phyloP scores from a whole-genome alignment of 2,888 invertebrate genomes.

The Thecophora atra region DNA sequence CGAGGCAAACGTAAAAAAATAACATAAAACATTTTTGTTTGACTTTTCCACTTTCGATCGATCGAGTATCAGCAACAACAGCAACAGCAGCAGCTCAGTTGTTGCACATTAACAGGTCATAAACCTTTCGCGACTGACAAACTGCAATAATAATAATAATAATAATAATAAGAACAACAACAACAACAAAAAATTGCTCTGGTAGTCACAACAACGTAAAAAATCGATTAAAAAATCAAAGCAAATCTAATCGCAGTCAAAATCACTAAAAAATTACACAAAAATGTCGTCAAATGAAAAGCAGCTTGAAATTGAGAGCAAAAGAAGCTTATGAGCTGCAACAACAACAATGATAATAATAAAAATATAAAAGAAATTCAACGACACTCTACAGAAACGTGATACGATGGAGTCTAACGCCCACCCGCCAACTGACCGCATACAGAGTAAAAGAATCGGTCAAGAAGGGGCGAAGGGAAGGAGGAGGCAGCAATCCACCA shows the following conservation, averaged over 20 bases:
- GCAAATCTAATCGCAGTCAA: conserved; percentile 21
- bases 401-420: neutral
- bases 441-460: neutral
- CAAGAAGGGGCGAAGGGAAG: neutral
- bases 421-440: neutral
- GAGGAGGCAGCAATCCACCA: neutral
- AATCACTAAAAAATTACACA: conserved; percentile 29
- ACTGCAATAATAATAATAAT: conserved; percentile 28
- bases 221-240: neutral
- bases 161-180: conserved; percentile 17
- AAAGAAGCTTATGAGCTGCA: conserved; percentile 31
- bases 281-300: conserved; percentile 27
- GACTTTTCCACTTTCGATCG: neutral
- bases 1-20: conserved; percentile 37
- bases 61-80: conserved; percentile 24
- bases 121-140: conserved; percentile 55
- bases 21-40: conserved; percentile 9
- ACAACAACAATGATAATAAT: conserved; percentile 27
- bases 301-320: conserved; percentile 5
- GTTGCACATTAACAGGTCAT: conserved; percentile 58
- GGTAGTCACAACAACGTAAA: neutral
- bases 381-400: conserved; percentile 9
- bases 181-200: neutral
- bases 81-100: conserved; percentile 50
- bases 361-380: conserved; percentile 25